phyloP scores from a whole-genome alignment of 1,140 invertebrate genomes.

The Drosophila pandora region DNA sequence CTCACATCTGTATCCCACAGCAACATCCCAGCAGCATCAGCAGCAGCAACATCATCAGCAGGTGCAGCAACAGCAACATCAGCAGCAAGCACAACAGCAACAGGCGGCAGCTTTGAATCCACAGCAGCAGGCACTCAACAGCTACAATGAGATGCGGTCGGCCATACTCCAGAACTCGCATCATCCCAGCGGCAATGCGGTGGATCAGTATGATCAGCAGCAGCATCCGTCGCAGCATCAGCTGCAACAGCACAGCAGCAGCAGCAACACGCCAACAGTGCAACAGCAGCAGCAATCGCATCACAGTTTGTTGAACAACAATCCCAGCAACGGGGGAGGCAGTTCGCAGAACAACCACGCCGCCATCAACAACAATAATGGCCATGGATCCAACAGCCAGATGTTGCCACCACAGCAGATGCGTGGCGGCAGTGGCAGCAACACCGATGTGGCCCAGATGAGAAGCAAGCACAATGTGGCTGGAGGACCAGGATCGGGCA shows the following conservation, averaged over 20 bases:
- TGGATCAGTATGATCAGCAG: slow-evolving; percentile 51
- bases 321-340: slow-evolving; percentile 53
- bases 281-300: slow-evolving; percentile 45
- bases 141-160: slow-evolving; percentile 77
- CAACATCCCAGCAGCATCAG: slow-evolving; percentile 59
- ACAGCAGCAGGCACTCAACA: slow-evolving; percentile 62
- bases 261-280: slow-evolving; percentile 29
- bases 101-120: slow-evolving; percentile 46
- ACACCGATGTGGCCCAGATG: slow-evolving; percentile 35
- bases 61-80: slow-evolving; percentile 59
- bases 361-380: slow-evolving; percentile 57
- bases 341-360: slow-evolving; percentile 29
- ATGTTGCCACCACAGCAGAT: slow-evolving; percentile 48
- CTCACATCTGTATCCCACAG: slow-evolving; percentile 83
- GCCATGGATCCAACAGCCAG: slow-evolving; percentile 39
- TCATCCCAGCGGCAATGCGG: slow-evolving; percentile 77
- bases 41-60: slow-evolving; percentile 45
- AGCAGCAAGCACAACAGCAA: no score
- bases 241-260: slow-evolving; percentile 43
- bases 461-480: slow-evolving; percentile 36
- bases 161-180: slow-evolving; percentile 80
- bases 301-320: slow-evolving; percentile 51
- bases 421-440: slow-evolving; percentile 45
- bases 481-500: slow-evolving; percentile 4
- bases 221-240: slow-evolving; percentile 47